Conservation (phyloP, 2,797 vertebrate genomes). For the Tachyglossus aculeatus region DNA sequence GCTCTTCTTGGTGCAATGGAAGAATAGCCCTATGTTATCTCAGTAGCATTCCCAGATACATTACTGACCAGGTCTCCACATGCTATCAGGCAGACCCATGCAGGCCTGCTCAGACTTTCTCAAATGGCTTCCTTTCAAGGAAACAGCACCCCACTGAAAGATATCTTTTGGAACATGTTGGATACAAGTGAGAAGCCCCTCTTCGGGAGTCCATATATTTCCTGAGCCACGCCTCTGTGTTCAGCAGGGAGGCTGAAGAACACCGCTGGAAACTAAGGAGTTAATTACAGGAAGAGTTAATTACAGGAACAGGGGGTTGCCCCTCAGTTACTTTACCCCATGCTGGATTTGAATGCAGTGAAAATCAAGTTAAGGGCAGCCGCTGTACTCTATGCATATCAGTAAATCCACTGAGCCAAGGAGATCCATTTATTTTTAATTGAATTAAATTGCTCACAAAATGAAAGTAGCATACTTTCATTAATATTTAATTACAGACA, state of each 20-base stretch:
- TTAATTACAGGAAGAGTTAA: conserved; percentile 71
- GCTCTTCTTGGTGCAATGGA: conserved; percentile 57
- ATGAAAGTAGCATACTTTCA: conserved; percentile 82
- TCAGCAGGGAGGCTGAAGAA: conserved; percentile 30
- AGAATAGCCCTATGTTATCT: conserved; percentile 53
- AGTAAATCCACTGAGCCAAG: conserved; percentile 76
- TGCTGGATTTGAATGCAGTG: conserved; percentile 64
- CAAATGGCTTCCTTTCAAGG: conserved; percentile 61
- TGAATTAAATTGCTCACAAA: conserved; percentile 86
- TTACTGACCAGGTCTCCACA: conserved; percentile 60
- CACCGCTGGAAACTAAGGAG: conserved; percentile 49
- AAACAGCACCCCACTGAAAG: conserved; percentile 63
- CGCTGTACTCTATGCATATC: conserved; percentile 61
- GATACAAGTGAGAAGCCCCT: conserved; percentile 48
- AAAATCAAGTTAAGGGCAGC: conserved; percentile 71
- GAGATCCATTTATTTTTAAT: conserved; percentile 85
- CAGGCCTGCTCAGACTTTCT: conserved; percentile 56
- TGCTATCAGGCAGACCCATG: conserved; percentile 43
- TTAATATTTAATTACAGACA: conserved; percentile 83
- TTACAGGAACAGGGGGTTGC: conserved; percentile 38
- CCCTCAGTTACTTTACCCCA: conserved; percentile 55
- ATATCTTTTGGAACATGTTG: conserved; percentile 61
- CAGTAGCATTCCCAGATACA: conserved; percentile 55
- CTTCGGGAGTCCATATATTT: neutral
- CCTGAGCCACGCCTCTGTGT: neutral